Evolutionary conservation across 2,797 vertebrate species (phyloP).

Genomic region (Nothura maculosa): DNA sequence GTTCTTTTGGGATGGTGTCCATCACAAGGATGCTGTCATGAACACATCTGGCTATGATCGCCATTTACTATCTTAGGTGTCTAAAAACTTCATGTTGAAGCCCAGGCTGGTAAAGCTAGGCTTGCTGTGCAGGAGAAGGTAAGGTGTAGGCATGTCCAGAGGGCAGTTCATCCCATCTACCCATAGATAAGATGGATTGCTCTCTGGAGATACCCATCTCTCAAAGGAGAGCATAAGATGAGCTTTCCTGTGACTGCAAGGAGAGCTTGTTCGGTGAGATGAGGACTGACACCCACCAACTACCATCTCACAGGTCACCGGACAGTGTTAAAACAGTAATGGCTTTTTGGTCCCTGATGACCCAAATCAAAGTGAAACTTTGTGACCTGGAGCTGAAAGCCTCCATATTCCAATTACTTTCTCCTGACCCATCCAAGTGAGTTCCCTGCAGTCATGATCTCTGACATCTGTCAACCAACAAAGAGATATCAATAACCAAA

Average conservation of each 20-base stretch:
- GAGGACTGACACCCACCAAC: background rate
- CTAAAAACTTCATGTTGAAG: background rate
- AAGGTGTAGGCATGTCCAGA: background rate
- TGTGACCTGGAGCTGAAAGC: constrained; percentile 47
- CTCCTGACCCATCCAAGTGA: constrained; percentile 28
- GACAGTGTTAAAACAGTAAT: constrained; percentile 43
- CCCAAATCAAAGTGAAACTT: constrained; percentile 37
- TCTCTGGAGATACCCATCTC: background rate
- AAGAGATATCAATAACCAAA: constrained; percentile 12
- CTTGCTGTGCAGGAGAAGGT: background rate
- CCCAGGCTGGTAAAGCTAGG: background rate
- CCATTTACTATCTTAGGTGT: background rate
- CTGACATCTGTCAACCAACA: constrained; percentile 44
- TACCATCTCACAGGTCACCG: background rate
- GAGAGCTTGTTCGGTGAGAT: background rate
- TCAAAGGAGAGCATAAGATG: background rate
- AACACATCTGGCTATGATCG: background rate
- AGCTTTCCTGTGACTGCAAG: background rate
- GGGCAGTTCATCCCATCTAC: background rate
- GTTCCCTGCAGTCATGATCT: constrained; percentile 21
- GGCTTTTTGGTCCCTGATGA: constrained; percentile 43
- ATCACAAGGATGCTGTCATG: background rate
- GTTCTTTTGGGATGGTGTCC: background rate
- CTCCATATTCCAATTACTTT: constrained; percentile 25
- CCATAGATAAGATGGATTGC: constrained; percentile 29